Conservation (phyloP, 2,797 vertebrate species). For the Pelochelys cantorii region DNA sequence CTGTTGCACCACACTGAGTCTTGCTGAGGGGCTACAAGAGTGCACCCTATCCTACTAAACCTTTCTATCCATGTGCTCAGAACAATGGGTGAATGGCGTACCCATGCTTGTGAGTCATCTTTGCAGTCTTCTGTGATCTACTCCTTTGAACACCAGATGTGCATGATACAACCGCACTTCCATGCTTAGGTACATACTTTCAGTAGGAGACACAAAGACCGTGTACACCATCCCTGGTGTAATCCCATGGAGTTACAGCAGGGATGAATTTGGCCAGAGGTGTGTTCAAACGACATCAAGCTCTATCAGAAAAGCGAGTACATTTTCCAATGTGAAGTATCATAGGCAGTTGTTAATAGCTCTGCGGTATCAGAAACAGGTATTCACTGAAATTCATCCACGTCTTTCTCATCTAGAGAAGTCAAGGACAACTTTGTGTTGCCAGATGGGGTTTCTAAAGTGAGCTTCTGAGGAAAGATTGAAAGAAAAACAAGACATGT, state of each 20-base stretch:
- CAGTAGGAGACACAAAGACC: not conserved
- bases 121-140: constrained; percentile 6
- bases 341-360: constrained; percentile 7
- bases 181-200: not conserved
- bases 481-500: not conserved
- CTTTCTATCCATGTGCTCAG: not conserved
- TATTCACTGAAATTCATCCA: not conserved
- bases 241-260: constrained; percentile 1
- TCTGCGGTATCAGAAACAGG: not conserved
- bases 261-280: not conserved
- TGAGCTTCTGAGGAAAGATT: not conserved
- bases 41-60: not conserved
- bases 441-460: not conserved
- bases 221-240: not conserved
- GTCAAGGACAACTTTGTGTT: not conserved
- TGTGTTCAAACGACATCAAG: constrained; percentile 8
- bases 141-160: not conserved
- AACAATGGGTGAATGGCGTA: constrained; percentile 31
- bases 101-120: not conserved
- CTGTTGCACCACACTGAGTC: not conserved
- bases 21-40: not conserved
- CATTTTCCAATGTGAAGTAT: not conserved
- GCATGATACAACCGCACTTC: not conserved
- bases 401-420: not conserved
- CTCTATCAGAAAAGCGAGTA: not conserved